These are phyloP conservation scores for Nycteola revayana DNA, from an alignment of 2,888 invertebrate species.

Conservation along the genomic window DNA sequence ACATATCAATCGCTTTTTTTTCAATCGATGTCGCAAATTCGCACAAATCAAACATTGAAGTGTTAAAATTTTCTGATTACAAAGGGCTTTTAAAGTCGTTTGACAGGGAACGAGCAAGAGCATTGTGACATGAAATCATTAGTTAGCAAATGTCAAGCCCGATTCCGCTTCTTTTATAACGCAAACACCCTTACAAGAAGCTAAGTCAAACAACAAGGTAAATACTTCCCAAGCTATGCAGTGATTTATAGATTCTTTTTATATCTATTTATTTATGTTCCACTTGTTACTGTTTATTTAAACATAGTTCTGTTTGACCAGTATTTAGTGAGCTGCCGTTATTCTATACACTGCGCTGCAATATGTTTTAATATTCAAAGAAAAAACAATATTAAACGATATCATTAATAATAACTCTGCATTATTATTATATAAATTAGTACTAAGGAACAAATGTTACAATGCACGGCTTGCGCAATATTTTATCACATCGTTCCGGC, in stretches of 20 bases:
- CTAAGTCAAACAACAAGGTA: slow-evolving; percentile 55
- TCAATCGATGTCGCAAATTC: slow-evolving; percentile 69
- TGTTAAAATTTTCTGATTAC: slow-evolving; percentile 73
- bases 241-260: slow-evolving; percentile 55
- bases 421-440: slow-evolving; percentile 21
- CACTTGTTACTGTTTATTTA: slow-evolving; percentile 31
- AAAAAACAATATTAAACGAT: background rate
- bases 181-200: slow-evolving; percentile 68
- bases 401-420: background rate
- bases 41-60: slow-evolving; percentile 80
- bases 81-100: slow-evolving; percentile 62
- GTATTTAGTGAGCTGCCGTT: no score
- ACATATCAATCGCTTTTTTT: slow-evolving; percentile 73
- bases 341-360: no score
- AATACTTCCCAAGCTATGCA: slow-evolving; percentile 53
- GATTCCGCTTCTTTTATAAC: slow-evolving; percentile 52
- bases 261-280: slow-evolving; percentile 42
- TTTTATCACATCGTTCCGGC: slow-evolving; percentile 68
- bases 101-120: slow-evolving; percentile 57
- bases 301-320: background rate
- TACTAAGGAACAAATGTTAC: slow-evolving; percentile 75
- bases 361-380: no score
- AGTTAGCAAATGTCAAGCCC: slow-evolving; percentile 70
- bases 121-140: slow-evolving; percentile 70
- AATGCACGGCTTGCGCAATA: slow-evolving; percentile 77